phyloP scores from a whole-genome alignment of 2,113 vertebrate genomes.

The Hippocampus zosterae region DNA sequence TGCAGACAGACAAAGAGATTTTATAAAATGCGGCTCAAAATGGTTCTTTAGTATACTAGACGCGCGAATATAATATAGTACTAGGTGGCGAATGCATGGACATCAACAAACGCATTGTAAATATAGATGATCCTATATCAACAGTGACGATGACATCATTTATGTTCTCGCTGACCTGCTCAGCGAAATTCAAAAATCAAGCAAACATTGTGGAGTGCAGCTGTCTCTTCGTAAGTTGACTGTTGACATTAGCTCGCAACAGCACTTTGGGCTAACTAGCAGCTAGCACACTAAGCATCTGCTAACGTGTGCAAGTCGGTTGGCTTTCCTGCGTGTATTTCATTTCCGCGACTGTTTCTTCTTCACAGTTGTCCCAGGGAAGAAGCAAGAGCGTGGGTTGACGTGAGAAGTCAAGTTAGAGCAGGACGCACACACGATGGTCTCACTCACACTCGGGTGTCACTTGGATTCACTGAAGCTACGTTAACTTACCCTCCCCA shows the following conservation, averaged over 20 bases:
- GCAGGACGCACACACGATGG: constrained; percentile 7
- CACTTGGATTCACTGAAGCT: constrained; percentile 39
- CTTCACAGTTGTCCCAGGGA: background rate
- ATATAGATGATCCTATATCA: background rate
- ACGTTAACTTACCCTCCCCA: constrained; percentile 71
- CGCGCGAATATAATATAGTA: background rate
- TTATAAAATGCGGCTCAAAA: constrained; percentile 9
- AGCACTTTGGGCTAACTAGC: constrained; percentile 36
- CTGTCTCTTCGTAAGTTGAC: background rate
- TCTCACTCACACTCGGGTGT: constrained; percentile 13
- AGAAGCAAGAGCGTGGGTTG: constrained; percentile 3
- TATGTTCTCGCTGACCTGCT: background rate
- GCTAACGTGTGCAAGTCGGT: constrained; percentile 1
- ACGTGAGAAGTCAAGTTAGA: constrained; percentile 11
- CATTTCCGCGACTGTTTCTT: background rate
- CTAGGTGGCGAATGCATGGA: background rate
- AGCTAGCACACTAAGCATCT: constrained; percentile 20
- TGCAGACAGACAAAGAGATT: constrained; percentile 46
- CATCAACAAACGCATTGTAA: background rate
- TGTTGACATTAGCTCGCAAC: constrained; percentile 22
- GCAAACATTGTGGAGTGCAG: constrained; percentile 6
- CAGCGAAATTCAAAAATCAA: background rate
- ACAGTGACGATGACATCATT: background rate
- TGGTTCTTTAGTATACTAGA: constrained; percentile 6
- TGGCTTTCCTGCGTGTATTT: background rate